These are phyloP conservation scores for Drosophila setosimentum DNA, from an alignment of 2,888 invertebrate genomes.

Conservation along the genomic window DNA sequence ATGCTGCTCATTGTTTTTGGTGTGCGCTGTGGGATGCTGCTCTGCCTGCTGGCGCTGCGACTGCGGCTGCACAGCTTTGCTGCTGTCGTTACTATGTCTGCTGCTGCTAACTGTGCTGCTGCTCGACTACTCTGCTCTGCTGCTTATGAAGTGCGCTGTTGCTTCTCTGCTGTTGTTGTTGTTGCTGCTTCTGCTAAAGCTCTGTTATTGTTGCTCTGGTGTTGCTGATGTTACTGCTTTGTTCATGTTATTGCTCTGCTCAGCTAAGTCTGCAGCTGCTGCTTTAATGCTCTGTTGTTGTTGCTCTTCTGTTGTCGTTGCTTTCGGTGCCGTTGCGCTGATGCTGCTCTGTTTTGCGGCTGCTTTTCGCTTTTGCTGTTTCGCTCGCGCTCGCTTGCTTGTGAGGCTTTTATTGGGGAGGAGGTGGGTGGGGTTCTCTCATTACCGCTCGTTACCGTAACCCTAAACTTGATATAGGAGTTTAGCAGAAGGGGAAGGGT, in stretches of 20 bases:
- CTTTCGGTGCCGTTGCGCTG: constrained; percentile 5
- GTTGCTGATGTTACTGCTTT: background rate
- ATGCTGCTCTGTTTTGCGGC: background rate
- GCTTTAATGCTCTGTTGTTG: constrained; percentile 8
- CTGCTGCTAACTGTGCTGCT: background rate
- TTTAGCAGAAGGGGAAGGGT: background rate
- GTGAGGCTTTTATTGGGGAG: constrained; percentile 22
- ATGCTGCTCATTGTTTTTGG: constrained; percentile 63
- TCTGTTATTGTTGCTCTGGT: background rate
- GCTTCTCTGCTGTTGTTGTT: background rate
- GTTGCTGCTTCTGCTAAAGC: background rate
- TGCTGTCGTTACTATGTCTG: background rate
- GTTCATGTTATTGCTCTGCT: background rate
- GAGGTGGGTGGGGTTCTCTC: constrained; percentile 20
- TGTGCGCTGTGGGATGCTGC: constrained; percentile 21
- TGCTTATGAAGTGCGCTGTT: background rate
- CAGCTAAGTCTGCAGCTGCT: too few species aligned
- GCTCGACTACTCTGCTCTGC: background rate
- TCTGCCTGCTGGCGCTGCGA: constrained; percentile 16
- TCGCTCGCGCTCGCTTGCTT: constrained; percentile 62
- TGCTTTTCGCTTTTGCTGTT: constrained; percentile 33
- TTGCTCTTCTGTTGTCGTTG: background rate
- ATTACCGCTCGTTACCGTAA: constrained; percentile 67
- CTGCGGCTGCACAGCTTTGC: constrained; percentile 1
- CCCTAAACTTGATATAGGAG: constrained; percentile 52